A percentile compares a stretch with the other conserved stretches of the same genome.
Evolutionary conservation across 2,113 vertebrate genomes (phyloP).

Genomic region (Danionella cerebrum): DNA sequence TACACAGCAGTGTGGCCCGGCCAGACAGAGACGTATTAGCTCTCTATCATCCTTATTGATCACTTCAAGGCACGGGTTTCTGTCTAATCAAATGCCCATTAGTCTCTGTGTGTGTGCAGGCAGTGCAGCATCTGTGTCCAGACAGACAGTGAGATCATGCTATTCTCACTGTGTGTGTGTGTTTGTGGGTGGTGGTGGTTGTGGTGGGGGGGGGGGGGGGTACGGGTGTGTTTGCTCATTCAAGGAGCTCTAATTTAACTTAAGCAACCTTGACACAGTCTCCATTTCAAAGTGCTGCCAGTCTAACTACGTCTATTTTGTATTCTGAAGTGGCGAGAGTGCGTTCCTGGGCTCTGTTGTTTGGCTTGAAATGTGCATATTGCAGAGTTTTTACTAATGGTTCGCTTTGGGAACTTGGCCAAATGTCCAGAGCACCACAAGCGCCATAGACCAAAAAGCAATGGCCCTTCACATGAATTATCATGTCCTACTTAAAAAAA

Average conservation of each 20-base stretch:
- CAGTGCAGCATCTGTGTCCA: not conserved
- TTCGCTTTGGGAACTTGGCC: slow-evolving; percentile 10
- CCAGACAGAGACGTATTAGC: slow-evolving; percentile 69
- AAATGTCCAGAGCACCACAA: slow-evolving; percentile 1
- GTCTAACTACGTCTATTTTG: not conserved
- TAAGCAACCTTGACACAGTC: slow-evolving; percentile 13
- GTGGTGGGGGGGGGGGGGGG: not conserved
- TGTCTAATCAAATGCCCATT: slow-evolving; percentile 20
- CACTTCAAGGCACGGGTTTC: slow-evolving; percentile 41
- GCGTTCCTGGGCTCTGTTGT: not conserved
- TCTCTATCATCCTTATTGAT: slow-evolving; percentile 70
- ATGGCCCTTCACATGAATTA: slow-evolving; percentile 31
- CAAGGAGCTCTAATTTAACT: slow-evolving; percentile 12
- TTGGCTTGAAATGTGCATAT: slow-evolving; percentile 16
- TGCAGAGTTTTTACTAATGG: slow-evolving; percentile 21
- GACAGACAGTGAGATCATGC: slow-evolving; percentile 10
- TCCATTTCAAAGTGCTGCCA: not conserved
- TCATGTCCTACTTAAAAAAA: slow-evolving; percentile 36
- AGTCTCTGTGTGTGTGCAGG: not conserved
- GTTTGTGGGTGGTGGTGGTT: no score
- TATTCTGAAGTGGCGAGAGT: not conserved
- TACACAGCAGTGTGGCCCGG: slow-evolving; percentile 54
- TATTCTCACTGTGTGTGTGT: slow-evolving; percentile 5
- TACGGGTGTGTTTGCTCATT: not conserved
- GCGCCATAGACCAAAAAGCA: not conserved